Percentiles rank a stretch among this genome's conserved stretches.
Conservation (phyloP, 2,888 invertebrate genomes). For the Glyphotaelius pellucidus region DNA sequence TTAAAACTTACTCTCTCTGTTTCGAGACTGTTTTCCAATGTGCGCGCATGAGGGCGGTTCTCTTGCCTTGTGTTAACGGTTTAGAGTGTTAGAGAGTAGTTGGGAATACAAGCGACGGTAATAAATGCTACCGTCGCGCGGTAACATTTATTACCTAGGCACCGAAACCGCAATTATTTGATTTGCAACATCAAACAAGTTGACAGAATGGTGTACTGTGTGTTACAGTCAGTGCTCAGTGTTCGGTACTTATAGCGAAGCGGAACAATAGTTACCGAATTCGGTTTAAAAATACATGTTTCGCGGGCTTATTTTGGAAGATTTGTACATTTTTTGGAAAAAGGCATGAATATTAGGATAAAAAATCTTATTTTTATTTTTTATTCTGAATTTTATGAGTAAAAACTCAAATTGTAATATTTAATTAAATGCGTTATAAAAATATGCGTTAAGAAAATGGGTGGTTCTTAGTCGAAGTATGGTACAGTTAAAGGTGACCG, state of each 20-base stretch:
- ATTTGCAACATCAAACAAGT: background rate
- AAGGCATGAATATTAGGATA: background rate
- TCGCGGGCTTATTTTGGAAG: background rate
- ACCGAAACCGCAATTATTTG: background rate
- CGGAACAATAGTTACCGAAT: background rate
- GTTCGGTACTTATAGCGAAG: background rate
- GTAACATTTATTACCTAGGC: background rate
- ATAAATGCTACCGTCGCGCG: background rate
- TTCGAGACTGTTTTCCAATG: background rate
- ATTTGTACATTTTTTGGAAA: background rate
- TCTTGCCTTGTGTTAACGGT: background rate
- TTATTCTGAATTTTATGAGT: no score
- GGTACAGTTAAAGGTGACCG: no score
- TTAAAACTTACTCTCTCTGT: background rate
- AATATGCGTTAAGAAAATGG: no score
- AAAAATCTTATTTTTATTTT: no score
- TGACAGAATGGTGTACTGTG: background rate
- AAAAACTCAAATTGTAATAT: no score
- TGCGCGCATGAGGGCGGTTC: background rate
- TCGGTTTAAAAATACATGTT: background rate
- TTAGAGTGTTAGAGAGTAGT: background rate
- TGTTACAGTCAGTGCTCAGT: background rate
- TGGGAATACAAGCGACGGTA: background rate
- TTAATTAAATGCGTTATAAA: no score
- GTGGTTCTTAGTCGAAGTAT: no score